Evolutionary conservation across 2,797 vertebrate genomes (phyloP), one percentile per base, ranked within the genome.

Genomic region (Gobio occitaniae): DNA sequence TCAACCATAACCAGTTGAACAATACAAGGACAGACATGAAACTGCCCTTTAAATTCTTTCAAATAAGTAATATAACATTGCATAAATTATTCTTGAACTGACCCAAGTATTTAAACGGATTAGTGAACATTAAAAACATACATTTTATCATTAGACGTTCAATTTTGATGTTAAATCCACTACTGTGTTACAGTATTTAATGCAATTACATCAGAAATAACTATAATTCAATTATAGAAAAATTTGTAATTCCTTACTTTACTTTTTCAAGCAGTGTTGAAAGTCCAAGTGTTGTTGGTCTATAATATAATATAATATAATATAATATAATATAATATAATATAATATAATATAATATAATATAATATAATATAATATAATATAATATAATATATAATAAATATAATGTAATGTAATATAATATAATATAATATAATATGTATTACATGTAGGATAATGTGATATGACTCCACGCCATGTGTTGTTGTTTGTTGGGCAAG

Each of bases 381-480:
- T 32, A 32, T 38, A 36, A 66, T 66, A 38, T 68, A 68, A 36
- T 68, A 36, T 17, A n/a, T n/a, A n/a, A n/a, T n/a, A n/a, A 17
- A 4, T 66, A 29, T 29, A 29, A 25, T 16, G 11, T 61, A 63
- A 25, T 63, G 29, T 36, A 17, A 66, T 68, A 36, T 17, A 17
- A 4, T 66, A 29, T 29, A 29, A 25, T 16, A n/a, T 61, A 63
- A 25, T 63, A 63, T 36, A 17, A 66, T 36, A 50, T 19, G 4
- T 36, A 11, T 21, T 75, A 54, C 5, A 17, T 32, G 25, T 29
- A 15, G 1, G 17, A 15, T 54, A 52, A 52, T 36, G 8, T 75
- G 16, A 21, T 32, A 75, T 77, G 52, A 59, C 74, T 77, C 74
- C 74, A 77, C 74, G 52, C 4, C 52, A 77, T 59, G 32, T 12